phyloP scores from a whole-genome alignment of 2,888 invertebrate genomes.

The Xestia c-nigrum region DNA sequence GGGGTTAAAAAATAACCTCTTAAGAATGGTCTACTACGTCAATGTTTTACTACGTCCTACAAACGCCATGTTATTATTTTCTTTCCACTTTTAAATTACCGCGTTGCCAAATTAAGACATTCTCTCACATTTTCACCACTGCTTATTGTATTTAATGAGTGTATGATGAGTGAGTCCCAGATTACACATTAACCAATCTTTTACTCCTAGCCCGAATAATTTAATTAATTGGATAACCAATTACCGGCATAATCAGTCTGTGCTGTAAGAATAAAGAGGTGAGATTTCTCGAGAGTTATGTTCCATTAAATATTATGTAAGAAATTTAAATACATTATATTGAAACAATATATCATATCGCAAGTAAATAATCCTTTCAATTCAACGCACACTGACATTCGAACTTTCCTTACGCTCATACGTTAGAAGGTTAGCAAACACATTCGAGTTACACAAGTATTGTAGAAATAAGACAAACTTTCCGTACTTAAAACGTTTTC shows the following conservation, averaged over 20 bases:
- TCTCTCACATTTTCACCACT: not conserved
- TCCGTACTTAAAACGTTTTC: slow-evolving; percentile 45
- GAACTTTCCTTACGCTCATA: slow-evolving; percentile 7
- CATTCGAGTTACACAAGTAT: slow-evolving; percentile 35
- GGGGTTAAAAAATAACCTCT: not conserved
- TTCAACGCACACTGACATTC: not conserved
- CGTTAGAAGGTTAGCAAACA: slow-evolving; percentile 23
- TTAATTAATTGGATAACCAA: slow-evolving; percentile 12
- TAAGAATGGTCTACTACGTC: not conserved
- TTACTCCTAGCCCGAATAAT: not conserved
- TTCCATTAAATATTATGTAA: not conserved
- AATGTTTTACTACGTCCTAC: not conserved
- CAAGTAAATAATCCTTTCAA: slow-evolving; percentile 6
- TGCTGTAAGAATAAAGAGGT: not conserved
- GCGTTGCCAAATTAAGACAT: not conserved
- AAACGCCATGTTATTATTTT: not conserved
- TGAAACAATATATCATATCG: not conserved
- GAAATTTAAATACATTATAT: not conserved
- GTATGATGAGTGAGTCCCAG: slow-evolving; percentile 1
- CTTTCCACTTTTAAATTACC: not conserved
- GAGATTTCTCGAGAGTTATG: not conserved
- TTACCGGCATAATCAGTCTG: not conserved
- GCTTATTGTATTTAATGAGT: slow-evolving; percentile 7
- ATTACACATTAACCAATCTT: slow-evolving; percentile 19
- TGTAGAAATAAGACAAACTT: slow-evolving; percentile 44